Evolutionary conservation across 2,888 invertebrate species (phyloP).

Genomic region (Phalera bucephala): DNA sequence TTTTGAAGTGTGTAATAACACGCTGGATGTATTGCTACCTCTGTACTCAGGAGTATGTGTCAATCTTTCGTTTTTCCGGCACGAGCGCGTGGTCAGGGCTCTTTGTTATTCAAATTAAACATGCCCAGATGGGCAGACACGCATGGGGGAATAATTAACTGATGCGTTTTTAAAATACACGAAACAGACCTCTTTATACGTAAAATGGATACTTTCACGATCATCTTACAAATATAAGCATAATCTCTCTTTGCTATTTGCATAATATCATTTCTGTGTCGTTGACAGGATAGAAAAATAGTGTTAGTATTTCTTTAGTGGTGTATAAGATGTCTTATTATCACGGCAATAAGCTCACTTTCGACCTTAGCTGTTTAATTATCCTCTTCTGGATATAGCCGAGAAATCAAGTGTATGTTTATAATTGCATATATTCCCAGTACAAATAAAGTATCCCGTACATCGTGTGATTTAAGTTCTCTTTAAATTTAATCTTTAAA

Average conservation of each 20-base stretch:
- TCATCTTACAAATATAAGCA: no score
- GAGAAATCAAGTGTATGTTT: no score
- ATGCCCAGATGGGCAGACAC: constrained; percentile 53
- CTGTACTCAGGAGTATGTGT: constrained; percentile 47
- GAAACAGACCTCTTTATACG: constrained; percentile 10
- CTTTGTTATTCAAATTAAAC: constrained; percentile 76
- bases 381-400: no score
- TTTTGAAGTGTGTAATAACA: no score
- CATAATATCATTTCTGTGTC: no score
- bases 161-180: constrained; percentile 46
- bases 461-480: constrained; percentile 51
- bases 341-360: no score
- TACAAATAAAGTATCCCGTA: constrained; percentile 36
- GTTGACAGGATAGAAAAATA: no score
- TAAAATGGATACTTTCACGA: constrained; percentile 14
- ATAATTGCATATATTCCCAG: constrained; percentile 9
- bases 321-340: no score
- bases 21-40: no score
- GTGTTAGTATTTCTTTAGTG: no score
- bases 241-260: no score
- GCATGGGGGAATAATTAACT: constrained; percentile 65
- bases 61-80: constrained; percentile 62
- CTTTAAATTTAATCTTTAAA: constrained; percentile 64
- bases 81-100: constrained; percentile 50
- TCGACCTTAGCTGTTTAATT: no score